Evolutionary conservation across 1,140 invertebrate genomes (phyloP).

Genomic region (Bombyx mandarina): DNA sequence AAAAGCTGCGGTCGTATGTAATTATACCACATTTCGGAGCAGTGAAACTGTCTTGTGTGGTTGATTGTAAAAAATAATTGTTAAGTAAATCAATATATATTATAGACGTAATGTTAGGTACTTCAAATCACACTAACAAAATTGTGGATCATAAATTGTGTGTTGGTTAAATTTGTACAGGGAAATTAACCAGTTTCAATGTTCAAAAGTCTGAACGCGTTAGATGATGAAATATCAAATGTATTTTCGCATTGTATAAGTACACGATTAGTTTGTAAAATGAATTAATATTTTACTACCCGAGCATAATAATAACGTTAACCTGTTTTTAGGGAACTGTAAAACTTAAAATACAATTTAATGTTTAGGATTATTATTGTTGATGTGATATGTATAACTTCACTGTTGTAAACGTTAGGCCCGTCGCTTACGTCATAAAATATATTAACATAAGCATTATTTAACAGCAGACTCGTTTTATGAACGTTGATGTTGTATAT

Average conservation of each 20-base stretch:
- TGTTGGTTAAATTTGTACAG: conserved; percentile 67
- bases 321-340: conserved; percentile 42
- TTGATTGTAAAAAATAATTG: conserved; percentile 11
- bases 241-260: conserved; percentile 69
- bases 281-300: conserved; percentile 67
- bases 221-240: conserved; percentile 27
- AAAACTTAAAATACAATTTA: conserved; percentile 37
- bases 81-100: conserved; percentile 14
- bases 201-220: conserved; percentile 67
- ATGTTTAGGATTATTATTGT: conserved; percentile 42
- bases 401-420: conserved; percentile 43
- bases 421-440: conserved; percentile 3
- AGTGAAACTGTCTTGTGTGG: conserved; percentile 32
- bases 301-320: conserved; percentile 57
- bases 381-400: conserved; percentile 47
- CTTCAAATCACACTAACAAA: conserved; percentile 70
- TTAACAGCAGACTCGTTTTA: neutral
- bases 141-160: conserved; percentile 37
- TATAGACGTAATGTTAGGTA: conserved; percentile 17
- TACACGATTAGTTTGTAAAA: conserved; percentile 55
- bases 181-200: conserved; percentile 50
- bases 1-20: conserved; percentile 11
- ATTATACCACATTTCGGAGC: conserved; percentile 22
- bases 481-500: neutral
- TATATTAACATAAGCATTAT: neutral